Percentiles rank a stretch among this genome's conserved stretches.
phyloP scores from a whole-genome alignment of 2,113 vertebrate genomes.

The Sminthopsis crassicaudata region DNA sequence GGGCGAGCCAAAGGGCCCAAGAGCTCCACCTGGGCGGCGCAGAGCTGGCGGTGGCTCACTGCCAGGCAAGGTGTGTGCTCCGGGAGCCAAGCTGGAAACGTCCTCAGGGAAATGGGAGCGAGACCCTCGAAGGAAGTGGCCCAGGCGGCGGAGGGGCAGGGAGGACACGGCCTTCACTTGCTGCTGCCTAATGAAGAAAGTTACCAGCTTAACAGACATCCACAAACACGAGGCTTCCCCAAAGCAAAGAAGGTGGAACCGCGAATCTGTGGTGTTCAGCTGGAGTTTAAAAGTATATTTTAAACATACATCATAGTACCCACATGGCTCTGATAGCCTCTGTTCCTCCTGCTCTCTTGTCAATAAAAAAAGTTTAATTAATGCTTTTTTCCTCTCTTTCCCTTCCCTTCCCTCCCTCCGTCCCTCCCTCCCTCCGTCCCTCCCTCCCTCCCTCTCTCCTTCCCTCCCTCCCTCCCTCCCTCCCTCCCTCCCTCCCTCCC shows the following conservation, averaged over 20 bases:
- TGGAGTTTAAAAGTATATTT: not conserved
- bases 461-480: too few relatives aligned
- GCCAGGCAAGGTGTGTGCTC: not conserved
- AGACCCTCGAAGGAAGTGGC: not conserved
- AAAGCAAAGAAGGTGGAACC: not conserved
- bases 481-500: too few relatives aligned
- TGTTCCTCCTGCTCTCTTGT: too few relatives aligned
- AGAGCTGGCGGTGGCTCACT: not conserved
- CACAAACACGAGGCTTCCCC: not conserved
- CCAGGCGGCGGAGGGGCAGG: too few relatives aligned
- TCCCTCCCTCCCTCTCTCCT: too few relatives aligned
- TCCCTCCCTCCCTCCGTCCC: too few relatives aligned
- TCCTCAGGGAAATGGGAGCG: not conserved
- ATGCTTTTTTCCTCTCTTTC: not conserved
- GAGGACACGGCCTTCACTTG: not conserved
- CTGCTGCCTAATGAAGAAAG: not conserved
- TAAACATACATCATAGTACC: not conserved
- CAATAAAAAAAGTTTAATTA: not conserved
- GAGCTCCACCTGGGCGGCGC: not conserved
- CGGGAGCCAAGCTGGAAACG: not conserved
- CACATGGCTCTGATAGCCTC: not conserved
- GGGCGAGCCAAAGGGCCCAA: not conserved
- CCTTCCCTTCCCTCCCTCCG: too few relatives aligned
- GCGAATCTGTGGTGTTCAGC: not conserved
- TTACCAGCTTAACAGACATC: not conserved